Base-by-base conservation (phyloP, 2,797 vertebrate species). In the Heteromormyrus szaboi region DNA sequence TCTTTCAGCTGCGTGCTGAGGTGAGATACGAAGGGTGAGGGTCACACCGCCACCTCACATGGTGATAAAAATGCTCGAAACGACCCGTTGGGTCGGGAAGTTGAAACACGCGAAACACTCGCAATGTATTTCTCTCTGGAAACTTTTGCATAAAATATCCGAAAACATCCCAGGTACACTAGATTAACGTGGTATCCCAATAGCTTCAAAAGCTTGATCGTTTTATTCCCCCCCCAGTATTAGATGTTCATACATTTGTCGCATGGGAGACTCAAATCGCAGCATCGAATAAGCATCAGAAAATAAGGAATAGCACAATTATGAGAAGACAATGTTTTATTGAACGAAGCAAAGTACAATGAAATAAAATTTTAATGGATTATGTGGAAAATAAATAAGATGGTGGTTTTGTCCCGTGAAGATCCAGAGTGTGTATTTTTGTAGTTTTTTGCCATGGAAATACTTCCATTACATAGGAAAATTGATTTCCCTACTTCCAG, bases 371-470 rank as follows among this genome's bases (percentile, higher is more conserved):
- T 81, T 88, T 11, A 90, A 91, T 92, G 92, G 92, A 91, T 90
- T 83, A 88, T 94, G 95, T 94, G 90, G 93, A 95, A 96, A 96
- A 96, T 96, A 96, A 96, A 96, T 96, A 96, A 95, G 93, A 94
- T 89, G 92, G 94, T 93, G 93, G 92, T 91, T 93, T 92, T 91
- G 87, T 93, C 88, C 84, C 54, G 11, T 53, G 83, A 51, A 37
- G 54, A 33, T 22, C 85, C 65, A 79, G 5, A 46, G 25, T 29
- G 37, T 41, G 29, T 90, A 86, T 76, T 87, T 19, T n/a, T 56
- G 54, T 12, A 44, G 41, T 83, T 68, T 25, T 50, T 68, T 85
- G 41, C 44, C 79, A 48, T 14, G 37, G 54, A 50, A 50, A 85
- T 50, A 65, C 7, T 65, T 85, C 17, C 56, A 65, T 46, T 65